These are phyloP conservation scores for Amphipyra tragopoginis DNA, from an alignment of 2,888 invertebrate genomes.

Conservation along the genomic window DNA sequence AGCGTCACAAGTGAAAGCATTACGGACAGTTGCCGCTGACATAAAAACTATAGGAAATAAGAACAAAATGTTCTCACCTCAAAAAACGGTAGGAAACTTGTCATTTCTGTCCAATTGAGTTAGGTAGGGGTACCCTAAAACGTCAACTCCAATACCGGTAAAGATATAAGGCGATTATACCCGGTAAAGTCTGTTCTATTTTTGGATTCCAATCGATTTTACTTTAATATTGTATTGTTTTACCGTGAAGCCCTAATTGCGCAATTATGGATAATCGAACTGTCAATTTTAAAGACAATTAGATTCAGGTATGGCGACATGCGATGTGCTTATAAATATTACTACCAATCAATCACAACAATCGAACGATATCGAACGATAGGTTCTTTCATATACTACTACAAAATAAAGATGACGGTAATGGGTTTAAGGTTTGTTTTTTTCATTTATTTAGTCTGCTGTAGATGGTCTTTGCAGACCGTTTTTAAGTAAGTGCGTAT, in stretches of 20 bases:
- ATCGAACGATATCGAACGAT: not conserved
- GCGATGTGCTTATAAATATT: slow-evolving; percentile 21
- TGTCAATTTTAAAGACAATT: slow-evolving; percentile 18
- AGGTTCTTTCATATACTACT: too few species aligned
- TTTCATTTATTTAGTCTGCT: too few species aligned
- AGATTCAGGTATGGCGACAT: slow-evolving; percentile 5
- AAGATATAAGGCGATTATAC: slow-evolving; percentile 25
- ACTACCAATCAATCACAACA: not conserved
- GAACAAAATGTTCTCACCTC: slow-evolving; percentile 48
- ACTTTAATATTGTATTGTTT: slow-evolving; percentile 21
- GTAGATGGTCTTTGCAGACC: too few species aligned
- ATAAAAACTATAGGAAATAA: slow-evolving; percentile 33
- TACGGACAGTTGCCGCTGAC: slow-evolving; percentile 28
- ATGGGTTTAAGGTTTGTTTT: too few species aligned
- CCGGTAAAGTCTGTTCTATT: slow-evolving; percentile 21
- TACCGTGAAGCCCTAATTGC: slow-evolving; percentile 19
- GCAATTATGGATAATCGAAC: slow-evolving; percentile 31
- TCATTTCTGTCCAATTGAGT: slow-evolving; percentile 72
- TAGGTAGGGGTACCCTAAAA: slow-evolving; percentile 61
- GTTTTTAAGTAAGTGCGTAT: too few species aligned
- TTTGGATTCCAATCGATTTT: slow-evolving; percentile 30
- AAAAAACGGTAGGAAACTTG: slow-evolving; percentile 59
- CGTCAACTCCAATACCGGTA: slow-evolving; percentile 57
- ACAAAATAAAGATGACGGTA: too few species aligned
- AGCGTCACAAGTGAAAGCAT: slow-evolving; percentile 21